Conservation (phyloP, 2,113 vertebrate species). For the Caracal caracal region DNA sequence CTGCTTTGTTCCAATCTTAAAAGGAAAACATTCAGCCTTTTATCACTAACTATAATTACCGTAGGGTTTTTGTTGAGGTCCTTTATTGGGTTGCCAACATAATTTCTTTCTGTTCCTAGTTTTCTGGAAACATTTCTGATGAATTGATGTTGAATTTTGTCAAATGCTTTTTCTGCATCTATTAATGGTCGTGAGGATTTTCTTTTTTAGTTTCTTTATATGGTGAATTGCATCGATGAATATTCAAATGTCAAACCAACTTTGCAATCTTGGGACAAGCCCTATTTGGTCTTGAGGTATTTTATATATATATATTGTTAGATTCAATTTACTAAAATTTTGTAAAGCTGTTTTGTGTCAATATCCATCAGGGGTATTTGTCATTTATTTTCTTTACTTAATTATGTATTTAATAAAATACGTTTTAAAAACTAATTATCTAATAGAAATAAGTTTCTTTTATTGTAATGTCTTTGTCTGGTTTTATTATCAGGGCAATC, state of each 20-base stretch:
- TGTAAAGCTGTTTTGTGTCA: not conserved
- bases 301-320: not conserved
- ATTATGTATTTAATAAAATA: not conserved
- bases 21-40: not conserved
- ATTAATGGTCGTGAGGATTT: not conserved
- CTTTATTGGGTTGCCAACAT: not conserved
- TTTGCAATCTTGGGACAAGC: not conserved
- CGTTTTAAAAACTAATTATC: not conserved
- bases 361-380: not conserved
- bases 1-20: not conserved
- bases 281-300: not conserved
- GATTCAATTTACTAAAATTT: not conserved
- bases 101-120: not conserved
- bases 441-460: not conserved
- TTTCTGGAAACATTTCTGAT: not conserved
- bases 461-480: not conserved
- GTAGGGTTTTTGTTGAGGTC: not conserved
- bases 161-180: not conserved
- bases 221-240: not conserved
- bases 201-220: not conserved
- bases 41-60: not conserved
- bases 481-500: not conserved
- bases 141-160: not conserved
- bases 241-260: not conserved
- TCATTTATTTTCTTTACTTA: not conserved